Evolutionary conservation across 2,888 invertebrate species (phyloP), one percentile per base, ranked within the genome.

Genomic region (Listrodromus nycthemerus): DNA sequence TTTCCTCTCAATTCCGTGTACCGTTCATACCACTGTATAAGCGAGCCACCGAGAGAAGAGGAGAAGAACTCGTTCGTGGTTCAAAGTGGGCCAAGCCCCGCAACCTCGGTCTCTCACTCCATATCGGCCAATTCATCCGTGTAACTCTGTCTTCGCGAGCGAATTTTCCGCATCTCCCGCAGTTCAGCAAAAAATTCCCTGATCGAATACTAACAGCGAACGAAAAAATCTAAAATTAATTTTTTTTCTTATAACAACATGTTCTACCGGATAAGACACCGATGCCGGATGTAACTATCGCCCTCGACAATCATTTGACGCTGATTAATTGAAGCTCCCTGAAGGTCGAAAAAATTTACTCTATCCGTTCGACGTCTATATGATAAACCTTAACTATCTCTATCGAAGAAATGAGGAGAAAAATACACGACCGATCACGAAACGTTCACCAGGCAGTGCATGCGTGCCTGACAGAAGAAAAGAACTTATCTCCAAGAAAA

Each of bases 41-140:
- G 24, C 21, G 52, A 37, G 65, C 50, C 63, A 55, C 71, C 30
- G 70, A 71, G 78, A 71, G 33, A 10, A 21, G n/a, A 19, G 21
- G 52, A 55, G 74, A 63, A n/a, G 48, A 74, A 50, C 74, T 74
- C 73, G 61, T 73, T 73, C 48, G 45, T 45, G 48, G 74, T n/a
- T 33, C 67, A 67, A 74, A 80, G 80, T 69, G 63, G 69, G 69
- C 80, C 80, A 75, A 80, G 8, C 41, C 73, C 24, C 66, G 74
- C 74, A 69, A 69, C 69, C 50, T 67, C 80, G 37, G 24, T 67
- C 61, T 74, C n/a, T 33, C 33, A 19, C 24, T 52, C 48, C 58
- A 58, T 63, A 70, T 69, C 77, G 77, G 55, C 48, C 27, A 61
- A 70, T 78, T 78, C 77, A 70, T 78, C 61, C 77, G 21, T 55